A percentile compares a stretch with the other conserved stretches of the same genome.
Conservation (phyloP, 1,140 invertebrate species). For the Sitobion miscanthi region DNA sequence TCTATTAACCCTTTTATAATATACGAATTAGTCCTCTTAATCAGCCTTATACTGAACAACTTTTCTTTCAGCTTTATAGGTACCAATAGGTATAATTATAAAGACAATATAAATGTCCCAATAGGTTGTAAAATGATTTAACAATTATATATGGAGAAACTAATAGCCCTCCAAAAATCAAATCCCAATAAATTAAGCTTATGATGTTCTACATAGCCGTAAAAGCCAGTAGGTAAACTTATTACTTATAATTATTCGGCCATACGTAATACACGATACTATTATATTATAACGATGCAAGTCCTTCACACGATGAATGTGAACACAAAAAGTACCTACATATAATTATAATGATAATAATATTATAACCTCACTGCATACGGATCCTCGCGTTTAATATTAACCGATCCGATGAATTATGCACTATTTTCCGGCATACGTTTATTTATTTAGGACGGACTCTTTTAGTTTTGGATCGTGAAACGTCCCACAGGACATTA, state of each 20-base stretch:
- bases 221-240: too few species aligned
- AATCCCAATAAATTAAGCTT: neutral
- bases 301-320: neutral
- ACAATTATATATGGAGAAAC: neutral
- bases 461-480: conserved; percentile 2
- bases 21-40: neutral
- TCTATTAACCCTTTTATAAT: neutral
- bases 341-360: neutral
- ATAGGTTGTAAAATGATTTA: neutral
- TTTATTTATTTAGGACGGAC: neutral
- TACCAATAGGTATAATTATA: too few species aligned
- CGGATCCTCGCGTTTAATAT: neutral
- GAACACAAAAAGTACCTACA: neutral
- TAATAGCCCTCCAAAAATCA: neutral
- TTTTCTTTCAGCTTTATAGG: neutral
- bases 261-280: neutral
- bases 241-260: too few species aligned
- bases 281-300: neutral
- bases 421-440: neutral
- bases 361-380: neutral
- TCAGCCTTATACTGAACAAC: neutral
- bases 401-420: neutral
- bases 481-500: conserved; percentile 8
- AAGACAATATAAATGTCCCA: neutral
- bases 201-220: neutral